A percentile compares a stretch with the other conserved stretches of the same genome.
Conservation (phyloP, 2,888 invertebrate species). For the Cataglyphis livida region DNA sequence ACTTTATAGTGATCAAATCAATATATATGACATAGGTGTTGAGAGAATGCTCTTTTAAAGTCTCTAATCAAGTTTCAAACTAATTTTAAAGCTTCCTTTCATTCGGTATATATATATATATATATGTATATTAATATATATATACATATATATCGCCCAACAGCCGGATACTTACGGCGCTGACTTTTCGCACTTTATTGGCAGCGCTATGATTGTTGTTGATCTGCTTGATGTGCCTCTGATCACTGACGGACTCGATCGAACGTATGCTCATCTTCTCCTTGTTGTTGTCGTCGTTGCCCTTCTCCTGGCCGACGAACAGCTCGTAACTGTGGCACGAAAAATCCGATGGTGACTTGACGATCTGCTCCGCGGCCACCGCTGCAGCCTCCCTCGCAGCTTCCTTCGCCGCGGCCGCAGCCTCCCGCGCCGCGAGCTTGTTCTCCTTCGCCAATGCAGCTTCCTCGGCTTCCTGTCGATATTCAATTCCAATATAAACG, state of each 20-base stretch:
- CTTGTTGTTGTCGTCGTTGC: constrained; percentile 95
- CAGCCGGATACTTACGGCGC: constrained; percentile 90
- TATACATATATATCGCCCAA: constrained; percentile 24
- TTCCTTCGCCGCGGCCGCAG: constrained; percentile 87
- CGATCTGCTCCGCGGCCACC: constrained; percentile 88
- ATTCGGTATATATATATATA: neutral
- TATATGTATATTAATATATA: neutral
- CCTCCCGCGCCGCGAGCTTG: constrained; percentile 87
- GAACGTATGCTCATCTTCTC: constrained; percentile 97
- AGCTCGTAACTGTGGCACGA: constrained; percentile 97
- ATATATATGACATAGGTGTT: neutral
- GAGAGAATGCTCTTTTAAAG: neutral
- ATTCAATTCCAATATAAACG: neutral
- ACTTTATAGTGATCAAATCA: neutral
- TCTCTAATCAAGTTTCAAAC: neutral
- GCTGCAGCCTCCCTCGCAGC: constrained; percentile 87
- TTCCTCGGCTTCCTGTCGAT: constrained; percentile 60
- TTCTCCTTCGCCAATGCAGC: constrained; percentile 93
- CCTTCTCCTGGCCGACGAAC: constrained; percentile 95
- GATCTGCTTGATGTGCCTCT: constrained; percentile 85
- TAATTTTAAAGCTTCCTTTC: neutral
- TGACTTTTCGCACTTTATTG: constrained; percentile 95
- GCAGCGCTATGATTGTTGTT: constrained; percentile 85
- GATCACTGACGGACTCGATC: constrained; percentile 96
- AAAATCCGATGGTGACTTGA: constrained; percentile 96